Evolutionary conservation across 1,140 invertebrate species (phyloP).

Genomic region (Drosophila punjabiensis): DNA sequence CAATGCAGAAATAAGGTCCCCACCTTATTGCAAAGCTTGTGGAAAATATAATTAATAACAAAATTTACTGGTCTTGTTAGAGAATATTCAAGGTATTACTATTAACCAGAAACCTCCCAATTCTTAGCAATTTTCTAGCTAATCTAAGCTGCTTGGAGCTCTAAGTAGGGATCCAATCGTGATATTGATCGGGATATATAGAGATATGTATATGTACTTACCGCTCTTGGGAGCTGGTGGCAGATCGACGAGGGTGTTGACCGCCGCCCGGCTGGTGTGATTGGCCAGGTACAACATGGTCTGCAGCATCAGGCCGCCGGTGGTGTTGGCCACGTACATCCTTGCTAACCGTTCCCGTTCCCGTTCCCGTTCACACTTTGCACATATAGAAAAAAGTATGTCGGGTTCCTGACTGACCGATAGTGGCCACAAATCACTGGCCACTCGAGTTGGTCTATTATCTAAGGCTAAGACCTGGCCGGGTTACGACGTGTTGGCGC

Average conservation of each 20-base stretch:
- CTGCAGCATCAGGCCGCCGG: constrained; percentile 82
- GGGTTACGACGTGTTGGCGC: constrained; percentile 25
- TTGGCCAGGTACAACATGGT: constrained; percentile 84
- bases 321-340: constrained; percentile 82
- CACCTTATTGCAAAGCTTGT: no score
- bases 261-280: constrained; percentile 79
- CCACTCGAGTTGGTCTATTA: constrained; percentile 27
- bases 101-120: background rate
- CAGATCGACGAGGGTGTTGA: constrained; percentile 77
- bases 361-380: background rate
- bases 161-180: background rate
- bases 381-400: background rate
- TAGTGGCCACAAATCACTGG: constrained; percentile 26
- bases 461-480: constrained; percentile 34
- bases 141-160: background rate
- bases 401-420: background rate
- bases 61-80: no score
- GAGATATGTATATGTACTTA: background rate
- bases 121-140: background rate
- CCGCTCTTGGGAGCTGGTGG: constrained; percentile 69
- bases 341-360: background rate
- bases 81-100: background rate
- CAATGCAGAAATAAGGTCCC: no score
- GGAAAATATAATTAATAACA: no score
- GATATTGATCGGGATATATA: background rate